A percentile compares a stretch with the other conserved stretches of the same genome.
Evolutionary conservation across 2,113 vertebrate genomes (phyloP).

Genomic region (Thunnus maccoyii): DNA sequence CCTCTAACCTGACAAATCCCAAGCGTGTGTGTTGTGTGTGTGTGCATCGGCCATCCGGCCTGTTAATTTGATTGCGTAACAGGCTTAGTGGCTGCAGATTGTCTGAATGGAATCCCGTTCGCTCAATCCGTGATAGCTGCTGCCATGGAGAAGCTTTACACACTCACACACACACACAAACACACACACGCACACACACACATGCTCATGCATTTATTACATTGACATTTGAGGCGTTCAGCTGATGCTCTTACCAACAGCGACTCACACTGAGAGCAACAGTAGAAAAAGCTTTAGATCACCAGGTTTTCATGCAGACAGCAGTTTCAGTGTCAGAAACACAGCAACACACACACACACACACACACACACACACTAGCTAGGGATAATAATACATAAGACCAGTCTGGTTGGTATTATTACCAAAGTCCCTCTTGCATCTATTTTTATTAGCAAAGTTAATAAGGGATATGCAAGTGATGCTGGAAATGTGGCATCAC

Average conservation of each 20-base stretch:
- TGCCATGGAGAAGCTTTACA: constrained; percentile 58
- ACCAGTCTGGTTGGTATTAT: constrained; percentile 43
- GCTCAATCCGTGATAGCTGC: constrained; percentile 57
- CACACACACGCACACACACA: constrained; percentile 32
- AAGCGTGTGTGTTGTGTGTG: constrained; percentile 2
- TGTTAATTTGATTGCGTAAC: constrained; percentile 80
- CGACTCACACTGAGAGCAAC: background rate
- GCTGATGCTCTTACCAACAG: constrained; percentile 23
- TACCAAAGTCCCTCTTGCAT: constrained; percentile 34
- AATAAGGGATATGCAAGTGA: constrained; percentile 40
- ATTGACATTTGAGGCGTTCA: constrained; percentile 43
- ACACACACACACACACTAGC: constrained; percentile 1
- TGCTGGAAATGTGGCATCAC: constrained; percentile 28
- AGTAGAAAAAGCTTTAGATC: constrained; percentile 12
- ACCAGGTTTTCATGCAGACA: constrained; percentile 1
- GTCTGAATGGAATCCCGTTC: constrained; percentile 75
- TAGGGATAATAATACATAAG: constrained; percentile 23
- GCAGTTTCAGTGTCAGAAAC: background rate
- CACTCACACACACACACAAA: constrained; percentile 34
- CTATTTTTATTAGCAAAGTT: constrained; percentile 66
- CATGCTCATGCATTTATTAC: constrained; percentile 12
- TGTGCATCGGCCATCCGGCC: constrained; percentile 51
- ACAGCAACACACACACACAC: too few species aligned
- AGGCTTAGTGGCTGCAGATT: constrained; percentile 71
- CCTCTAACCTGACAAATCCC: constrained; percentile 73